Percentiles rank a stretch among this genome's conserved stretches.
These are phyloP conservation scores for Ceuthmochares aereus DNA, from an alignment of 2,113 vertebrate genomes.

Conservation along the genomic window DNA sequence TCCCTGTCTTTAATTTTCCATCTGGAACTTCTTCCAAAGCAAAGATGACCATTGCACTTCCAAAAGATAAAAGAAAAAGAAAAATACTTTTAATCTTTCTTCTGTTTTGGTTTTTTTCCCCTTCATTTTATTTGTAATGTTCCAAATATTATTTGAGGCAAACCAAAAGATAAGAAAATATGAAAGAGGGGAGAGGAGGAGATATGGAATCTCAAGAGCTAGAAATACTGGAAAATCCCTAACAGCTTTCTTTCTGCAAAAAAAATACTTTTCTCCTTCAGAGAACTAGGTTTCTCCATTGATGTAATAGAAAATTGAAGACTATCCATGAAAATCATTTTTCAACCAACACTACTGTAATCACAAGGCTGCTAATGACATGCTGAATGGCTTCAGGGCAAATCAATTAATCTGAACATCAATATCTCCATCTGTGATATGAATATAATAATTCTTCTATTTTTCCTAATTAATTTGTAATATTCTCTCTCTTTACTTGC, in stretches of 20 bases:
- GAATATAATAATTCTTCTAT: conserved; percentile 48
- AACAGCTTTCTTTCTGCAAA: not conserved
- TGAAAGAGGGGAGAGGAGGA: not conserved
- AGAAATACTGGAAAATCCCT: not conserved
- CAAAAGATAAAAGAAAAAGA: not conserved
- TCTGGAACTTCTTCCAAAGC: not conserved
- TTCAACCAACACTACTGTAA: conserved; percentile 8
- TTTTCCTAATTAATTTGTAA: conserved; percentile 41
- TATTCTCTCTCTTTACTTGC: conserved; percentile 17
- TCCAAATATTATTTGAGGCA: not conserved
- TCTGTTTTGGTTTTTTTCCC: not conserved
- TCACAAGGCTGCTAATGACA: conserved; percentile 46
- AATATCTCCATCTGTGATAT: conserved; percentile 64
- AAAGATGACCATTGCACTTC: not conserved
- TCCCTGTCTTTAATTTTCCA: not conserved
- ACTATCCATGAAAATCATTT: not conserved
- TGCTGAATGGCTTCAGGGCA: conserved; percentile 49
- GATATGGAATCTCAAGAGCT: not conserved
- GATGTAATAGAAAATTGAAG: conserved; percentile 25
- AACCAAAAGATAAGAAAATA: not conserved
- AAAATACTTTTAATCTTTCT: not conserved
- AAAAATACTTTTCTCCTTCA: not conserved
- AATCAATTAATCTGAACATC: conserved; percentile 68
- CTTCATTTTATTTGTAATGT: not conserved
- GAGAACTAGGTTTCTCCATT: not conserved